Percentiles rank a stretch among this genome's conserved stretches.
phyloP scores from a whole-genome alignment of 2,888 invertebrate species.

The Acrobasis suavella region DNA sequence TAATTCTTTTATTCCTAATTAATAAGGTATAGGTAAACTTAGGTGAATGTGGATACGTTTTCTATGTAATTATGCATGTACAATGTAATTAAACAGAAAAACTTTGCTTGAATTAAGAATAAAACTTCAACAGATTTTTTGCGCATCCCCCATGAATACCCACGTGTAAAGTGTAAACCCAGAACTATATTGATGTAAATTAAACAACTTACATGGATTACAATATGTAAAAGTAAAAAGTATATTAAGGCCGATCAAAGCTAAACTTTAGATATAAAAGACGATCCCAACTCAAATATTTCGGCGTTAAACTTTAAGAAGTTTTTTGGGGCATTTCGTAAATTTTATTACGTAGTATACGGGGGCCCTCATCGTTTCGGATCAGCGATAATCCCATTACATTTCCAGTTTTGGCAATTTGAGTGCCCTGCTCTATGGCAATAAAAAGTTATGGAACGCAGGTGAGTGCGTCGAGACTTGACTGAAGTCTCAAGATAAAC shows the following conservation, averaged over 20 bases:
- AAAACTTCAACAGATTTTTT: too few species aligned
- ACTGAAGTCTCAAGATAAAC: neutral
- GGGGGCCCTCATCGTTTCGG: conserved; percentile 63
- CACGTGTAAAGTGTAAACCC: too few species aligned
- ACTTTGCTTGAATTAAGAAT: too few species aligned
- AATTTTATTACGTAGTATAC: conserved; percentile 64
- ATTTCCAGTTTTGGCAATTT: conserved; percentile 66
- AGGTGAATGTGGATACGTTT: too few species aligned
- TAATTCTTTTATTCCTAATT: too few species aligned
- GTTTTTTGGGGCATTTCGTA: conserved; percentile 53
- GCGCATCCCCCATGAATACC: too few species aligned
- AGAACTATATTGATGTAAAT: neutral
- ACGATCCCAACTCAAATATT: conserved; percentile 41
- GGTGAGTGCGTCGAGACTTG: conserved; percentile 37
- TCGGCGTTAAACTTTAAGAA: conserved; percentile 39
- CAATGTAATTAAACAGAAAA: too few species aligned
- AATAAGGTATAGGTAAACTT: too few species aligned
- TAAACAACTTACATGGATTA: neutral
- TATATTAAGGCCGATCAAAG: conserved; percentile 12
- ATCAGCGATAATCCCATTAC: conserved; percentile 71
- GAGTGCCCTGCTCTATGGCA: conserved; percentile 55
- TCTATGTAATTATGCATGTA: too few species aligned
- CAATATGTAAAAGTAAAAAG: neutral
- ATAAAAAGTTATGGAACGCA: conserved; percentile 63
- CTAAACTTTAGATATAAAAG: conserved; percentile 28